phyloP scores from a whole-genome alignment of 2,888 invertebrate genomes.

The Mythimna impura region DNA sequence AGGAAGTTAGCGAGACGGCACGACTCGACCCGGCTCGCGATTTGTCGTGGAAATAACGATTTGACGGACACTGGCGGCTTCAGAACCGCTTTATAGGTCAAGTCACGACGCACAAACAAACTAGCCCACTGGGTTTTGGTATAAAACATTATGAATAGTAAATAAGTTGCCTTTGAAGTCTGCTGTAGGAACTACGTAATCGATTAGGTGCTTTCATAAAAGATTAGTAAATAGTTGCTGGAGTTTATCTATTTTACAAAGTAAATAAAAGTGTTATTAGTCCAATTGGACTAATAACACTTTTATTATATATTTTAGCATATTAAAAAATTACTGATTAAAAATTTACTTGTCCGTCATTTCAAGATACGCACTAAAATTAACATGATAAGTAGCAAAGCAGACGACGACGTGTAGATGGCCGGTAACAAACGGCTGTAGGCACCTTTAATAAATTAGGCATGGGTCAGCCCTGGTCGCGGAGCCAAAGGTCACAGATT shows the following conservation, averaged over 20 bases:
- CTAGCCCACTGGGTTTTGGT: constrained; percentile 65
- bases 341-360: background rate
- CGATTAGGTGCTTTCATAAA: constrained; percentile 1
- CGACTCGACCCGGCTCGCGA: constrained; percentile 63
- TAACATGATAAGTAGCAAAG: constrained; percentile 61
- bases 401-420: constrained; percentile 61
- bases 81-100: constrained; percentile 72
- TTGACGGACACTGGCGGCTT: constrained; percentile 73
- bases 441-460: constrained; percentile 84
- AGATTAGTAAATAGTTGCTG: background rate
- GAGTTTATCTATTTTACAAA: background rate
- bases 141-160: constrained; percentile 71
- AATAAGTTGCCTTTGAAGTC: constrained; percentile 47
- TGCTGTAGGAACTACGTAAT: constrained; percentile 10
- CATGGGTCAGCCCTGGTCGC: constrained; percentile 78
- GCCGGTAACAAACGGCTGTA: constrained; percentile 73
- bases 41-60: constrained; percentile 79
- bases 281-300: no score
- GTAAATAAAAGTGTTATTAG: no score
- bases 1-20: constrained; percentile 77
- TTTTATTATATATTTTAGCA: no score
- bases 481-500: constrained; percentile 86
- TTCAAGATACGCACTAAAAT: constrained; percentile 48
- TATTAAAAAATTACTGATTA: background rate
- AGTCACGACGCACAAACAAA: constrained; percentile 71